Base-by-base conservation (phyloP, 2,113 vertebrate genomes). In the Trichomycterus rosablanca region DNA sequence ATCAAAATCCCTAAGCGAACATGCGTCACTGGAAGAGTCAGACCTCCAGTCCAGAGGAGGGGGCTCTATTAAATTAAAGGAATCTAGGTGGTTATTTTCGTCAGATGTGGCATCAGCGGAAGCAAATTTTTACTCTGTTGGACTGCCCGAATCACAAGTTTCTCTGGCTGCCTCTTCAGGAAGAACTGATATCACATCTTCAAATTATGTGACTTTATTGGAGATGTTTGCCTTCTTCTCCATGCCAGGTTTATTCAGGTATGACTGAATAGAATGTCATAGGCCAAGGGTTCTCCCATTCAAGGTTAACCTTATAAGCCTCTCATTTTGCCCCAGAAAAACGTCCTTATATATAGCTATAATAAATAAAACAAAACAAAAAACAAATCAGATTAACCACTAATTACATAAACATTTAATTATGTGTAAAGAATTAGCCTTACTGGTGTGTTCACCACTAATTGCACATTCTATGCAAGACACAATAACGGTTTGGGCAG, bases 31-130 rank as follows among this genome's bases (percentile, higher is more conserved):
- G n/a, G 86, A 89, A 18, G 82, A 83, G 15, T 89, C 86, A 0
- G 85, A 87, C 70, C 74, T 84, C 87, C 87, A 89, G 72, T 89
- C 86, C 53, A 89, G 69, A 0, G 86, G 87, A 59, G 87, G 87
- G 54, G 87, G 86, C 48, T 87, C 84, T 1, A 82, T 80, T 10
- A 34, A 59, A 40, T 74, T 76, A 72, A 75, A 86, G 7, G 62
- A 68, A 34, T 87, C 85, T 70, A 81, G 61, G 34, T 5, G 35
- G 9, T 42, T 50, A 32, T 11, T 12, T 14, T 32, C 19, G 22
- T 22, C 12, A 18, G n/a, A 11, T 23, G 5, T 35, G 16, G 5
- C 30, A 24, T 26, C 24, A 5, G 15, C 4, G 6, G 32, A 8
- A 28, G 19, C 18, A 35, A 3, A 3, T 37, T 7, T n/a, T 20